phyloP scores from a whole-genome alignment of 2,888 invertebrate species.

The Alitta virens region DNA sequence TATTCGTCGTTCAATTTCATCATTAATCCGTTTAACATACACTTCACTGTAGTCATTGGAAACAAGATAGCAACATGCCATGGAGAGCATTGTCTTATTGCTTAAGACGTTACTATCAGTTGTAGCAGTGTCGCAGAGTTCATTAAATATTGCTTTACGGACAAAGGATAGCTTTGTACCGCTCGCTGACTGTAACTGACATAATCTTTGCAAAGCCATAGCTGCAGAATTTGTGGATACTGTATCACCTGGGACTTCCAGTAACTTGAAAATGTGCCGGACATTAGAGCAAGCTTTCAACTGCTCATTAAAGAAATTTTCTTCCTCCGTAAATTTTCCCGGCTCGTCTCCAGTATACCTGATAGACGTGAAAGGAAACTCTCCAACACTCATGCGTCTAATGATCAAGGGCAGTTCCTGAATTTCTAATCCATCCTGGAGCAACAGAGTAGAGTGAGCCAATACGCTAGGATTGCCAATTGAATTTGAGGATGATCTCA shows the following conservation, averaged over 20 bases:
- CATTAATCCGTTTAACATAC: constrained; percentile 60
- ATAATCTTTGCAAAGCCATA: constrained; percentile 35
- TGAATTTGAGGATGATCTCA: constrained; percentile 1
- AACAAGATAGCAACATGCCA: constrained; percentile 33
- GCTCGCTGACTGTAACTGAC: constrained; percentile 30
- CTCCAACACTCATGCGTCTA: constrained; percentile 48
- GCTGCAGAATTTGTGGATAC: constrained; percentile 52
- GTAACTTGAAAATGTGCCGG: constrained; percentile 51
- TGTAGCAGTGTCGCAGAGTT: constrained; percentile 59
- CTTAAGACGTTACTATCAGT: constrained; percentile 29
- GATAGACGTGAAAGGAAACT: constrained; percentile 29
- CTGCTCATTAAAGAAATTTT: constrained; percentile 30
- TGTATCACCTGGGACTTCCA: constrained; percentile 60
- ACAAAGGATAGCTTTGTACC: constrained; percentile 44
- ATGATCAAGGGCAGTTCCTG: constrained; percentile 70
- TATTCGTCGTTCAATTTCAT: constrained; percentile 66
- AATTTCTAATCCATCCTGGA: constrained; percentile 69
- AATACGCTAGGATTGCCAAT: constrained; percentile 34
- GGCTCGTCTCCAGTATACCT: constrained; percentile 26
- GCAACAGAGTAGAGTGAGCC: constrained; percentile 62
- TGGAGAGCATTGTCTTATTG: constrained; percentile 30
- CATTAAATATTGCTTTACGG: constrained; percentile 58
- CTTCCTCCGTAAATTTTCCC: constrained; percentile 30
- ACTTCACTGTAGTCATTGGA: constrained; percentile 26
- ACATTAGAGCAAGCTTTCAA: constrained; percentile 33